Base-by-base conservation (phyloP, 2,797 vertebrate species). In the Oryzias sinensis region DNA sequence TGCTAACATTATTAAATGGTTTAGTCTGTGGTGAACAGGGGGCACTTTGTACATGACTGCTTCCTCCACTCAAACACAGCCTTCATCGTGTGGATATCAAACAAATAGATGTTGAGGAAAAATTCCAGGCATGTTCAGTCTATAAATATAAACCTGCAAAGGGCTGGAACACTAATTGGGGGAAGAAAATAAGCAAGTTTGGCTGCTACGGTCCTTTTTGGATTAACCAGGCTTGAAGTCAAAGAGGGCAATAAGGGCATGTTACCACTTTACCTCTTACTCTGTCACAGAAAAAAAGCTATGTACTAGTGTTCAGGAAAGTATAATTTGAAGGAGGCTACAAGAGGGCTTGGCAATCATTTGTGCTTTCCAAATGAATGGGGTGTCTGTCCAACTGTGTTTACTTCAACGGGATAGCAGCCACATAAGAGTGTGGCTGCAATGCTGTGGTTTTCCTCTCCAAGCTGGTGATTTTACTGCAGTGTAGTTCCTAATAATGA, bases 121-220 rank as follows among this genome's bases (percentile, higher is more conserved):
- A 86, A 85, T 87, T 65, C 56, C 64, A 53, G 74, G 81, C 68
- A 85, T 83, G 69, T 41, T 16, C 49, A 6, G 65, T 72, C 79
- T 74, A 74, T 82, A 85, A 87, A 86, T 76, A 82, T 73, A 78
- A 82, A 86, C 84, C 65, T 65, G 67, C 62, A 68, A 60, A 70
- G 63, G 56, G 65, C 69, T 56, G 66, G 74, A 52, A 72, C 65
- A 58, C 76, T 76, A 17, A 51, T 76, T 77, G 74, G 44, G 4
- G 62, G 69, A 47, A 60, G 49, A 62, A 76, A 65, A 86, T 70
- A 79, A 79, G 56, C 53, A 76, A 76, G 56, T 58, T 68, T 65
- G 55, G 59, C 60, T 46, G 52, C 77, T 65, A 7, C 50, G 18
- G 29, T 52, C 65, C 55, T 43, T 55, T 68, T 65, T 33, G 49